These are phyloP conservation scores for Myotis daubentonii DNA, from an alignment of 2,797 vertebrate species.

Conservation along the genomic window DNA sequence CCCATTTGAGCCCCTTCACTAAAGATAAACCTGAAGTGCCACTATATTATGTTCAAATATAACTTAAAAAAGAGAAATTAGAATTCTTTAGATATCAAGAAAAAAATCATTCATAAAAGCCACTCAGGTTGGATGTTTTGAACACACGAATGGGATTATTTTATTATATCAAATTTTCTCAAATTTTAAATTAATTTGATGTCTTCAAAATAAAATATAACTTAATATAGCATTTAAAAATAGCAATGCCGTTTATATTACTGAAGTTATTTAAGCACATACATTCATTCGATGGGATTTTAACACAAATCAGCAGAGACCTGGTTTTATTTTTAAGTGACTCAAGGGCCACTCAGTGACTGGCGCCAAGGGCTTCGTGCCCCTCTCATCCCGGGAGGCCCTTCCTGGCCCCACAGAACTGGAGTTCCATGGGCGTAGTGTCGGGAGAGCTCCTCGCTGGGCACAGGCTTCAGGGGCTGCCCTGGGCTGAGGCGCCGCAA, in stretches of 20 bases:
- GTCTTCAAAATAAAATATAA: not conserved
- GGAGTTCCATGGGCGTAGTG: not conserved
- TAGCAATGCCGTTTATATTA: fast-evolving
- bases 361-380: not conserved
- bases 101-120: not conserved
- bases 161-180: not conserved
- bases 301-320: not conserved
- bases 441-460: not conserved
- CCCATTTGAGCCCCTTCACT: too few species aligned
- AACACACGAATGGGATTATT: not conserved
- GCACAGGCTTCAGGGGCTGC: not conserved
- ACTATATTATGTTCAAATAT: not conserved
- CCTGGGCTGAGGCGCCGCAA: not conserved
- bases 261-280: not conserved
- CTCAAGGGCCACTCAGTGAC: not conserved
- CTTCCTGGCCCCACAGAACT: not conserved
- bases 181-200: not conserved
- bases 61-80: not conserved
- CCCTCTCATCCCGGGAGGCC: not conserved
- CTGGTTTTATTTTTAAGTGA: not conserved
- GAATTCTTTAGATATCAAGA: not conserved
- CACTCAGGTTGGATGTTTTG: not conserved
- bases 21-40: too few species aligned
- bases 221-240: not conserved
- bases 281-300: not conserved